A percentile compares a stretch with the other conserved stretches of the same genome.
phyloP scores from a whole-genome alignment of 2,888 invertebrate genomes.

The Oscheius myriophilus region DNA sequence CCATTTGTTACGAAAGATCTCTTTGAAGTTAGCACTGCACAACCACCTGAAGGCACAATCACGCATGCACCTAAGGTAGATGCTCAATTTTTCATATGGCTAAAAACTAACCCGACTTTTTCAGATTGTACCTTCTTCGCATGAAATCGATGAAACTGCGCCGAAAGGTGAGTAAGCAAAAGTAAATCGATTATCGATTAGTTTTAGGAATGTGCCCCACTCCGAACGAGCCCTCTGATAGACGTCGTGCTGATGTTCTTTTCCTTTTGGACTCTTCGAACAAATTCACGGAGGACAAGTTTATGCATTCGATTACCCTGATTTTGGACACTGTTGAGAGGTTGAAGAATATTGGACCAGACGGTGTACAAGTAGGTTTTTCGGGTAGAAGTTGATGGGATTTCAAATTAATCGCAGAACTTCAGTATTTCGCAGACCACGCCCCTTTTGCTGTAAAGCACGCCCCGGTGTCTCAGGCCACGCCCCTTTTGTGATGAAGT shows the following conservation, averaged over 20 bases:
- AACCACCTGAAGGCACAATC: background rate
- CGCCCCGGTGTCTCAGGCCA: too few relatives aligned
- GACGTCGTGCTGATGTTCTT: slow-evolving; percentile 56
- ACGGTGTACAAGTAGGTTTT: slow-evolving; percentile 57
- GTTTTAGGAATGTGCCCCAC: slow-evolving; percentile 51
- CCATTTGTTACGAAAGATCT: slow-evolving; percentile 18
- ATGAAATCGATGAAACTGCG: slow-evolving; percentile 10
- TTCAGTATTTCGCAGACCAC: too few relatives aligned
- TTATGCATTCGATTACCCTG: slow-evolving; percentile 54
- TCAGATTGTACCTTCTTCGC: too few relatives aligned
- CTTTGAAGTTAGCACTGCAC: slow-evolving; percentile 4
- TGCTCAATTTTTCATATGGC: too few relatives aligned
- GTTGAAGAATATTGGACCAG: slow-evolving; percentile 62
- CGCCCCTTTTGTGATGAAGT: too few relatives aligned
- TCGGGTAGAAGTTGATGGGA: background rate
- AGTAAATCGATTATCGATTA: too few relatives aligned
- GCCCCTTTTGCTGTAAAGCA: too few relatives aligned
- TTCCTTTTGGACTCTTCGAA: slow-evolving; percentile 65
- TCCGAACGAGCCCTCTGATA: slow-evolving; percentile 49
- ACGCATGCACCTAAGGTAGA: slow-evolving; percentile 15
- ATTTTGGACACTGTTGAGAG: slow-evolving; percentile 58
- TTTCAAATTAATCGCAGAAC: too few relatives aligned
- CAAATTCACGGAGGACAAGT: slow-evolving; percentile 53
- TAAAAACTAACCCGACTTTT: background rate
- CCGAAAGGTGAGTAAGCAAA: background rate